Evolutionary conservation across 2,113 vertebrate species (phyloP).

Genomic region (Cardinalis cardinalis): DNA sequence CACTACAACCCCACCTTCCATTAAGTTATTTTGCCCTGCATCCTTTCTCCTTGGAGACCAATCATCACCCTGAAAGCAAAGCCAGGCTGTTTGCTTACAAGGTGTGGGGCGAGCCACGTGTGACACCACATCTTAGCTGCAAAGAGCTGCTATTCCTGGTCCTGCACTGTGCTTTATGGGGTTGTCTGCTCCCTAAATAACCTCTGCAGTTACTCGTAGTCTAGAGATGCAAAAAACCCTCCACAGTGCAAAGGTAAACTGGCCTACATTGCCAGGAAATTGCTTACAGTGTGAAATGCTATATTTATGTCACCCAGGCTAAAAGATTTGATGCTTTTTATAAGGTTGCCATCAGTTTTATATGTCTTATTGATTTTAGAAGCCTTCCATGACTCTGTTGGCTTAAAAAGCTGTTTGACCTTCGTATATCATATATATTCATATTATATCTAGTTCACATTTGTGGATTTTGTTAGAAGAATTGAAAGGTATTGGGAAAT

Average conservation of each 20-base stretch:
- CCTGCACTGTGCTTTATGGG: background rate
- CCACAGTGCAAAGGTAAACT: background rate
- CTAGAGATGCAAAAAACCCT: background rate
- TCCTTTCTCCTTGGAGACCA: background rate
- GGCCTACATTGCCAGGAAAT: background rate
- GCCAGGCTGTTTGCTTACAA: background rate
- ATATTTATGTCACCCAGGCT: background rate
- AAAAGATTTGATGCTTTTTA: background rate
- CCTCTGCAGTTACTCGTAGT: background rate
- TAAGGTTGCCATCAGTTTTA: background rate
- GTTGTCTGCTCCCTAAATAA: background rate
- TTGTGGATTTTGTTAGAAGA: background rate
- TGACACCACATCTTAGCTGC: background rate
- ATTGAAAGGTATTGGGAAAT: background rate
- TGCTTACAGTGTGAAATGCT: background rate
- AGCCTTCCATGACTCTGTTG: background rate
- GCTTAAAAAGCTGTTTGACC: background rate
- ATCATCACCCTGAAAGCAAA: background rate
- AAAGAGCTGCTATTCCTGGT: background rate
- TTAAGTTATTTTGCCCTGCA: background rate
- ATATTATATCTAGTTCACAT: background rate
- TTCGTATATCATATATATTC: background rate
- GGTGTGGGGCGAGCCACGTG: background rate
- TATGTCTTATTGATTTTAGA: background rate
- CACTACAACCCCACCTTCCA: background rate